Evolutionary conservation across 2,888 invertebrate species (phyloP).

Genomic region (Halictus ligatus): DNA sequence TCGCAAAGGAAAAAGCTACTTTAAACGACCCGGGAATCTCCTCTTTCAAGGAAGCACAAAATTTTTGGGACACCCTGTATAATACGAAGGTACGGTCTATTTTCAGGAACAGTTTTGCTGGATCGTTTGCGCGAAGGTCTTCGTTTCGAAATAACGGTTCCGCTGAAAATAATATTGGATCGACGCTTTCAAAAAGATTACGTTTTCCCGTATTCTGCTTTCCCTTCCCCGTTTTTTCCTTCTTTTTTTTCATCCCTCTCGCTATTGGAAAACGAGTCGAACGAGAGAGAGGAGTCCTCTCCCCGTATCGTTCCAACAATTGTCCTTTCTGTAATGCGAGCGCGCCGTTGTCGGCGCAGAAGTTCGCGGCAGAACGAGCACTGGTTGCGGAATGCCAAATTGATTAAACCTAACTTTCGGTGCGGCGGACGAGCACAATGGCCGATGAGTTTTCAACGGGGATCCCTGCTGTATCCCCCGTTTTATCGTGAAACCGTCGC

Average conservation of each 20-base stretch:
- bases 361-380: slow-evolving; percentile 52
- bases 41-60: no score
- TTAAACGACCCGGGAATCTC: no score
- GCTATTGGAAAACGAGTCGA: slow-evolving; percentile 14
- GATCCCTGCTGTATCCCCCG: slow-evolving; percentile 30
- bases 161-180: neutral
- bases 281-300: slow-evolving; percentile 15
- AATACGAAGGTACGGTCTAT: neutral
- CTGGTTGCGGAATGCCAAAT: slow-evolving; percentile 57
- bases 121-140: slow-evolving; percentile 2
- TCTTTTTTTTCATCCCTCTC: neutral
- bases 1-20: no score
- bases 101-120: slow-evolving; percentile 4
- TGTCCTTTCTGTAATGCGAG: slow-evolving; percentile 41
- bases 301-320: slow-evolving; percentile 38
- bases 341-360: slow-evolving; percentile 26
- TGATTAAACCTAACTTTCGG: slow-evolving; percentile 64
- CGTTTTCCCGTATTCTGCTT: neutral
- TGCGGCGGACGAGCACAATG: slow-evolving; percentile 52
- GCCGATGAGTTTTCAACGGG: slow-evolving; percentile 53
- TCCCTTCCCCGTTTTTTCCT: neutral
- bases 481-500: slow-evolving; percentile 52
- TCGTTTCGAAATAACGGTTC: neutral
- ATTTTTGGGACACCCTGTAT: no score
- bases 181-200: neutral